Base-by-base conservation (phyloP, 2,888 invertebrate species). In the Heteromurus nitidus region DNA sequence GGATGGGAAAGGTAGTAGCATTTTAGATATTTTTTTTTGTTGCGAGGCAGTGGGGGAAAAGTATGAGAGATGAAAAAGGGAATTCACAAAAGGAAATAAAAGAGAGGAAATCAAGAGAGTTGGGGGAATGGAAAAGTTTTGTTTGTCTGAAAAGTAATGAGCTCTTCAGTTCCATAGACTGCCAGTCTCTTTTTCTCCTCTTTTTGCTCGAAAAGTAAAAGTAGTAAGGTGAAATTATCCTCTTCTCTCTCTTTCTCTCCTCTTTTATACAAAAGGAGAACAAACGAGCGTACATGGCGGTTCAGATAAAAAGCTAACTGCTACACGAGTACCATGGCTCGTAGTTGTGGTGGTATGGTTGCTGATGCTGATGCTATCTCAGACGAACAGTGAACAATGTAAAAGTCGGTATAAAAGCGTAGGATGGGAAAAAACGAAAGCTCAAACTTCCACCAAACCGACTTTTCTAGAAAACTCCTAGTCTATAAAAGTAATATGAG, bases 61-160 rank as follows among this genome's bases (percentile, higher is more conserved):
- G 47, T 31, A 20, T 60, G 53, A 31, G 75, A 75, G 75, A 75
- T 75, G 75, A 75, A 75, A 55, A 75, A 58, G 75, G 67, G 75
- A 44, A 30, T 44, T 58, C 67, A 67, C 26, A 75, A 62, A 77
- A 68, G 76, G 68, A 77, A 77, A 68, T 68, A 68, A 68, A 68
- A 47, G 68, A 68, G 76, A 76, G 58, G 16, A 77, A 77, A 77
- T 68, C 68, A 69, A 62, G 69, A 62, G 76, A 77, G 76, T 69
- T 77, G 60, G 76, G 76, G 76, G 76, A 77, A 77, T 69, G 62
- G 76, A 77, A 75, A 77, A 77, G 76, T 77, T 77, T 77, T 77
- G 69, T 77, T 60, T 69, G 76, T 69, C 69, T 77, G 76, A 77
- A 77, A 77, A 77, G 76, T 77, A 77, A 77, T 77, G 76, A 69